These are phyloP conservation scores for Saguinus imperator DNA, from an alignment of 2,113 vertebrate genomes.

Conservation along the genomic window DNA sequence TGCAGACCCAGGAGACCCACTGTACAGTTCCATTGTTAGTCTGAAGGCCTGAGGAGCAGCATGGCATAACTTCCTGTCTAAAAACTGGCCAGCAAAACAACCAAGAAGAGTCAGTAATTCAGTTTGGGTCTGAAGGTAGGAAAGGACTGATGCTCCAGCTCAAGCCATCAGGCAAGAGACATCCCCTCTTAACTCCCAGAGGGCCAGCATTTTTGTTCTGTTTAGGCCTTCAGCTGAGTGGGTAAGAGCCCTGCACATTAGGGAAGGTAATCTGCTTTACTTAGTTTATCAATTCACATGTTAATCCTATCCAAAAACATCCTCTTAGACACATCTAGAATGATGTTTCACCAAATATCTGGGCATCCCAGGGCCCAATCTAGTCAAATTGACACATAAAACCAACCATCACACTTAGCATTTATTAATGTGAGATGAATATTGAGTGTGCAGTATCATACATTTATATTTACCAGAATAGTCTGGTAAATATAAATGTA, in stretches of 20 bases:
- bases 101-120: neutral
- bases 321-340: neutral
- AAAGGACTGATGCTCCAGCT: neutral
- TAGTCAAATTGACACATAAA: neutral
- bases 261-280: neutral
- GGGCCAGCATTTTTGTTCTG: neutral
- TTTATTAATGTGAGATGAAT: neutral
- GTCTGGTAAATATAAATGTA: too few species aligned
- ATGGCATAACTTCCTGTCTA: neutral
- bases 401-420: neutral
- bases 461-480: neutral
- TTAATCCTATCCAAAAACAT: neutral
- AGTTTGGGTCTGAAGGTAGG: neutral
- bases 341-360: neutral
- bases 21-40: neutral
- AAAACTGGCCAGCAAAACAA: neutral
- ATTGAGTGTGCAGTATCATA: neutral
- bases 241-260: too few species aligned
- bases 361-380: neutral
- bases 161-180: neutral
- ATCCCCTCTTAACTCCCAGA: neutral
- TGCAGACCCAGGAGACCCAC: neutral
- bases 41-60: neutral
- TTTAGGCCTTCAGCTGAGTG: neutral
- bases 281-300: neutral